A percentile compares a stretch with the other conserved stretches of the same genome.
These are phyloP conservation scores for Eilema caniola DNA, from an alignment of 2,888 invertebrate genomes.

Conservation along the genomic window DNA sequence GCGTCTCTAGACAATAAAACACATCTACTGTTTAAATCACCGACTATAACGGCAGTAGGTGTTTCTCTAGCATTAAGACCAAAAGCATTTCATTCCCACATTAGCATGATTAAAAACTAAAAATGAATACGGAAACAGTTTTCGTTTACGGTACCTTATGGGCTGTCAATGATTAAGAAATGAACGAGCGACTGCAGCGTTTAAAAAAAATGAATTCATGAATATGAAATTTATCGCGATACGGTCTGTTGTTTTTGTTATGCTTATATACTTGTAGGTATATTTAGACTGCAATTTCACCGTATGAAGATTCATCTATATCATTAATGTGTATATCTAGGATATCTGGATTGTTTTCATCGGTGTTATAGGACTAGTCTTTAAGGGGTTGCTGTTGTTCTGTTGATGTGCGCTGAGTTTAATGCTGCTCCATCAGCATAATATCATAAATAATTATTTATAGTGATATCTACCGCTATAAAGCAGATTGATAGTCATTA, in stretches of 20 bases:
- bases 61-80: not conserved
- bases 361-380: too few relatives aligned
- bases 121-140: constrained; percentile 6
- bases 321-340: constrained; percentile 27
- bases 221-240: constrained; percentile 45
- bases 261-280: constrained; percentile 34
- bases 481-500: not conserved
- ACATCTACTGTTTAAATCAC: not conserved
- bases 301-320: constrained; percentile 30
- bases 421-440: not conserved
- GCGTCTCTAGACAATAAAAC: not conserved
- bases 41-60: not conserved
- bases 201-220: constrained; percentile 40
- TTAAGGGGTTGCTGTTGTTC: not conserved
- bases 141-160: constrained; percentile 20
- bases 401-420: not conserved
- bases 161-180: constrained; percentile 29
- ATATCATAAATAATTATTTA: not conserved
- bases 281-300: constrained; percentile 40
- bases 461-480: not conserved
- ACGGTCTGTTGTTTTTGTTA: constrained; percentile 42
- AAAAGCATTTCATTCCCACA: not conserved
- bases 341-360: not conserved
- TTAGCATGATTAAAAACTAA: constrained; percentile 18
- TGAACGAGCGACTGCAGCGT: constrained; percentile 26